Percentiles rank a stretch among this genome's conserved stretches.
Evolutionary conservation across 2,888 invertebrate species (phyloP).

Genomic region (Caenorhabditis zanzibari): DNA sequence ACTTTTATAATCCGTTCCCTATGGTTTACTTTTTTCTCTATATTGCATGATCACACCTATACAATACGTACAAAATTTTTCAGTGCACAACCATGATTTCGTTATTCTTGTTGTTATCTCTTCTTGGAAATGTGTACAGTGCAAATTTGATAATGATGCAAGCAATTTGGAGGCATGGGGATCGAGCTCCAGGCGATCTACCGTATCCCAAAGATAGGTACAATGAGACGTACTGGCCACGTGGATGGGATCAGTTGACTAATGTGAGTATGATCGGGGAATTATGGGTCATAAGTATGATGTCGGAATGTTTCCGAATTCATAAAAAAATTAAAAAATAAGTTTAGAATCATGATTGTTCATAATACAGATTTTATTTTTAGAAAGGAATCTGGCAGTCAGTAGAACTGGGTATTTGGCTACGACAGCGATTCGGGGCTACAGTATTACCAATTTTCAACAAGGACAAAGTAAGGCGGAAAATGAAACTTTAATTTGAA

Average conservation of each 20-base stretch:
- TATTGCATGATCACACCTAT: neutral
- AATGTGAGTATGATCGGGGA: constrained; percentile 66
- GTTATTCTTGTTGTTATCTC: constrained; percentile 1
- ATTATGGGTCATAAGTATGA: neutral
- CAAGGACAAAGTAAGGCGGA: constrained; percentile 40
- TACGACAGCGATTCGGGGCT: constrained; percentile 47
- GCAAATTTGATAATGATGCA: constrained; percentile 70
- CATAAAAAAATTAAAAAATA: too few relatives aligned
- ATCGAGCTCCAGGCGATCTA: constrained; percentile 88
- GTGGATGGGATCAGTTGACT: constrained; percentile 80
- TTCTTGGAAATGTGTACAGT: neutral
- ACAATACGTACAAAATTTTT: constrained; percentile 18
- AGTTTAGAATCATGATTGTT: too few relatives aligned
- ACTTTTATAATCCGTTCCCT: constrained; percentile 4
- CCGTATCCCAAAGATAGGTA: constrained; percentile 78
- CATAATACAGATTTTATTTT: constrained; percentile 10
- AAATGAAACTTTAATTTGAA: too few relatives aligned
- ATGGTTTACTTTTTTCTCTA: neutral
- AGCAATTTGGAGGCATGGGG: constrained; percentile 91
- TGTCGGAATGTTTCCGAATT: neutral
- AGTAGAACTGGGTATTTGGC: constrained; percentile 55
- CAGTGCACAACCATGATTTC: constrained; percentile 10
- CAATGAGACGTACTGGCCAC: constrained; percentile 73
- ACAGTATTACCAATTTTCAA: constrained; percentile 45
- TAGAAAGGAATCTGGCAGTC: constrained; percentile 63